Percentiles rank a stretch among this genome's conserved stretches.
These are phyloP conservation scores for Pitta sordida DNA, from an alignment of 2,113 vertebrate species.

Conservation along the genomic window DNA sequence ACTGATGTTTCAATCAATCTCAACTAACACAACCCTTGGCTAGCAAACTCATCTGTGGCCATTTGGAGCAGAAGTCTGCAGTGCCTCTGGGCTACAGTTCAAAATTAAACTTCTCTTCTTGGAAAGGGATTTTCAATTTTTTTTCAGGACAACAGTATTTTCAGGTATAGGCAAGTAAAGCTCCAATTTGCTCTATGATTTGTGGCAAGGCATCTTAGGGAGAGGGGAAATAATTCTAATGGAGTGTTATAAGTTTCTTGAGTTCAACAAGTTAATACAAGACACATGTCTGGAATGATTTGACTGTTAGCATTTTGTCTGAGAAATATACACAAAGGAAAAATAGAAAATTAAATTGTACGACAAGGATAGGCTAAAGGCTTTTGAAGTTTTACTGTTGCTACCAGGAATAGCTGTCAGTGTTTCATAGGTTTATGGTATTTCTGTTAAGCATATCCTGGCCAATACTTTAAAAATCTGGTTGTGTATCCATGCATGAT, in stretches of 20 bases:
- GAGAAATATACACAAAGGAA: conserved; percentile 33
- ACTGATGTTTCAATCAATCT: conserved; percentile 49
- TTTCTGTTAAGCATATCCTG: conserved; percentile 21
- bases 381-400: conserved; percentile 14
- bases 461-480: neutral
- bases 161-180: neutral
- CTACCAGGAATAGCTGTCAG: conserved; percentile 52
- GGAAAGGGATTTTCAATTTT: neutral
- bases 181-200: conserved; percentile 3
- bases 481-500: neutral
- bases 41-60: neutral
- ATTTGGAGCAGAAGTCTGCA: neutral
- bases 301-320: conserved; percentile 12
- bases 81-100: neutral
- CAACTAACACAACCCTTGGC: neutral
- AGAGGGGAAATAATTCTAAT: conserved; percentile 40
- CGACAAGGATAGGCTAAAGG: neutral
- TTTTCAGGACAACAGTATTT: neutral
- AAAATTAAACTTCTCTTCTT: conserved; percentile 22
- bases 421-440: conserved; percentile 30
- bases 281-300: conserved; percentile 5
- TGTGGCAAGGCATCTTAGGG: neutral
- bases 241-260: conserved; percentile 18
- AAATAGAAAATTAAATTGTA: conserved; percentile 34
- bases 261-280: conserved; percentile 53